A percentile compares a stretch with the other conserved stretches of the same genome.
Conservation (phyloP, 2,888 invertebrate genomes). For the Coenonympha arcania region DNA sequence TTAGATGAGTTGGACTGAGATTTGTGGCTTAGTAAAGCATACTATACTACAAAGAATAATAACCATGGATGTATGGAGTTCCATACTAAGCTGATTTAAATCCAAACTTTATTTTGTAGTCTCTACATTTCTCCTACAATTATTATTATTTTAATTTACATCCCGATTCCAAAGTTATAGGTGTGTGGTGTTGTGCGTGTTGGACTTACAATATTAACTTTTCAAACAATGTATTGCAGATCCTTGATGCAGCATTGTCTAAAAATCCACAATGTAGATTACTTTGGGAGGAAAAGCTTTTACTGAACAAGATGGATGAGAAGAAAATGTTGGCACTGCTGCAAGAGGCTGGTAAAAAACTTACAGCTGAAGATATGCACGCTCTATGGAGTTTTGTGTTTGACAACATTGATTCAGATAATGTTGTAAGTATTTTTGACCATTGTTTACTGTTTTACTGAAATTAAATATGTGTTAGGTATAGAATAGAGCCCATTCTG, state of each 20-base stretch:
- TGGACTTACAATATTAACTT: not conserved
- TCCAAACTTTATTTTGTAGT: too few species aligned
- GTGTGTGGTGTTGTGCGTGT: not conserved
- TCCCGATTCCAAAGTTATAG: too few species aligned
- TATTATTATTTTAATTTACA: too few species aligned
- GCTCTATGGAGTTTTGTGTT: slow-evolving; percentile 52
- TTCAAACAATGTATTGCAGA: slow-evolving; percentile 37
- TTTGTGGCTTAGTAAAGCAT: too few species aligned
- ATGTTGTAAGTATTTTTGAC: slow-evolving; percentile 55
- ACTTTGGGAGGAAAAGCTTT: slow-evolving; percentile 57
- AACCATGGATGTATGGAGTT: too few species aligned
- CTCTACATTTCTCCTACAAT: too few species aligned
- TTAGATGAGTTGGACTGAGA: too few species aligned
- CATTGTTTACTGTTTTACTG: too few species aligned
- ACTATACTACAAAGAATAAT: too few species aligned
- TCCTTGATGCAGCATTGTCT: slow-evolving; percentile 46
- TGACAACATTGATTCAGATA: slow-evolving; percentile 48
- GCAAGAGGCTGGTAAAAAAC: slow-evolving; percentile 48
- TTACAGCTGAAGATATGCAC: slow-evolving; percentile 48
- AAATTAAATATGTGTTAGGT: too few species aligned
- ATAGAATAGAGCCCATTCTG: too few species aligned
- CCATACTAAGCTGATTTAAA: too few species aligned
- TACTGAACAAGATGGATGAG: slow-evolving; percentile 49
- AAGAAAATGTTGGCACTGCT: slow-evolving; percentile 48
- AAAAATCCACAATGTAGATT: slow-evolving; percentile 43